Evolutionary conservation across 2,797 vertebrate genomes (phyloP).

Genomic region (Muscicapa comitata): DNA sequence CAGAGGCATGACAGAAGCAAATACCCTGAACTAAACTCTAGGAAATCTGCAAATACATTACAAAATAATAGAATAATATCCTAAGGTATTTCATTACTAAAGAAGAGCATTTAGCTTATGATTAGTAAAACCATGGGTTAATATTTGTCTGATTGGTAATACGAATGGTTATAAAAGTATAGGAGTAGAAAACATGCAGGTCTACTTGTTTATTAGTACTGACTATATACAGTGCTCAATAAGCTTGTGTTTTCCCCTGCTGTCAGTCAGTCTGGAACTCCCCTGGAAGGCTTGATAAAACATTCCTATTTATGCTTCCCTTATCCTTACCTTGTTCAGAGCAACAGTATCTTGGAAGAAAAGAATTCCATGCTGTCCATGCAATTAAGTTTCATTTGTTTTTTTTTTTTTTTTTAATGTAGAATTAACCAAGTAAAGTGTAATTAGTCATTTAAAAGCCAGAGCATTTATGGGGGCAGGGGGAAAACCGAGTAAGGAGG

Average conservation of each 20-base stretch:
- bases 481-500: not conserved
- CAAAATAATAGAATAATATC: not conserved
- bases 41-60: not conserved
- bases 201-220: not conserved
- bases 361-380: not conserved
- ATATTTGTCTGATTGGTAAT: not conserved
- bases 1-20: not conserved
- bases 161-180: not conserved
- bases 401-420: not conserved
- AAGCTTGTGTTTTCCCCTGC: not conserved
- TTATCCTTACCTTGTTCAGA: not conserved
- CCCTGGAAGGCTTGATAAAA: not conserved
- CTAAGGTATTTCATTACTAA: not conserved
- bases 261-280: not conserved
- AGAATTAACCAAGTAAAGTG: not conserved
- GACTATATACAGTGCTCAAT: not conserved
- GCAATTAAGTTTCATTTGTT: not conserved
- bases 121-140: not conserved
- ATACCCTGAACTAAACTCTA: not conserved
- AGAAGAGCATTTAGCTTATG: not conserved
- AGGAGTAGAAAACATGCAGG: not conserved
- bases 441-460: not conserved
- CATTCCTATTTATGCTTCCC: not conserved
- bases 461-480: not conserved
- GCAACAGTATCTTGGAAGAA: not conserved